phyloP scores from a whole-genome alignment of 2,888 invertebrate species.

The Nemotelus pantherinus region DNA sequence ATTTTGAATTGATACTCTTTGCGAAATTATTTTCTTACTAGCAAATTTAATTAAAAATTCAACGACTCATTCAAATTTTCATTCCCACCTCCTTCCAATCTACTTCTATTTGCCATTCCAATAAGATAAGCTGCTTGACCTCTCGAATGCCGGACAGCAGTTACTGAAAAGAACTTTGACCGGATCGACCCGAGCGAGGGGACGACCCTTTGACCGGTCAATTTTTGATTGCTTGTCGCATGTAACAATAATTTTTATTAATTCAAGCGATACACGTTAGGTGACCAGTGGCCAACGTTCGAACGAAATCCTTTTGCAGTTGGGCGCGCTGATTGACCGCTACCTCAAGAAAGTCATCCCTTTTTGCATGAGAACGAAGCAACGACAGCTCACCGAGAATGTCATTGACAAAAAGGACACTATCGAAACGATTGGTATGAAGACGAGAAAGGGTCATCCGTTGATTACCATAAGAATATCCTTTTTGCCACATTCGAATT shows the following conservation, averaged over 20 bases:
- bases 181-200: slow-evolving; percentile 36
- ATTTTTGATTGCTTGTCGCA: slow-evolving; percentile 42
- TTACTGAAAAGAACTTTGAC: slow-evolving; percentile 42
- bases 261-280: background rate
- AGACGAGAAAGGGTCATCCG: slow-evolving; percentile 20
- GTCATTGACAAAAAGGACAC: too few species aligned
- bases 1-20: too few species aligned
- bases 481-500: slow-evolving; percentile 46
- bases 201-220: slow-evolving; percentile 46
- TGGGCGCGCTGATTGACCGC: background rate
- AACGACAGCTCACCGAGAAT: too few species aligned
- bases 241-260: slow-evolving; percentile 44
- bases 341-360: background rate
- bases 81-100: background rate
- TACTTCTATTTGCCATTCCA: background rate
- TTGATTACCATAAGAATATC: slow-evolving; percentile 48
- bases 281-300: slow-evolving; percentile 30
- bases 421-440: background rate
- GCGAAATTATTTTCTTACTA: too few species aligned
- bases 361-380: background rate
- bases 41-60: too few species aligned
- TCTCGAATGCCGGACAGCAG: background rate
- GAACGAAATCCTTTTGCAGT: background rate
- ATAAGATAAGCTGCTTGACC: slow-evolving; percentile 16
- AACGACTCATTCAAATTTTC: too few species aligned